Percentiles rank a stretch among this genome's conserved stretches.
phyloP scores from a whole-genome alignment of 2,797 vertebrate species.

The Aratinga solstitialis region DNA sequence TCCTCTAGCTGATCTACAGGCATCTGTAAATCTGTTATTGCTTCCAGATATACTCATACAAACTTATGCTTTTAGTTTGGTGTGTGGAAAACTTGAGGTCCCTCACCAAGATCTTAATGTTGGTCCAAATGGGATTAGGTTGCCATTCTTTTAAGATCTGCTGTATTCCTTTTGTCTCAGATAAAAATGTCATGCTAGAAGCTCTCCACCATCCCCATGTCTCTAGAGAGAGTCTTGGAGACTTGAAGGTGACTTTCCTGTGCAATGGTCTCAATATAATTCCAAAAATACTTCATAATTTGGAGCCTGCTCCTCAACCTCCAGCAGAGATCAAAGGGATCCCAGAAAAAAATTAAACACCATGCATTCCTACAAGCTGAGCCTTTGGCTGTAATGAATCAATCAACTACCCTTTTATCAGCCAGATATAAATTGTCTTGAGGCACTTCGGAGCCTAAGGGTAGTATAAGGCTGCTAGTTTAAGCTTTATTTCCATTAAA shows the following conservation, averaged over 20 bases:
- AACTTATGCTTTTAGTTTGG: not conserved
- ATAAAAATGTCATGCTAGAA: not conserved
- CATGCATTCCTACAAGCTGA: slow-evolving; percentile 30
- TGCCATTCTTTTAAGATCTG: not conserved
- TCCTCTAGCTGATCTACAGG: not conserved
- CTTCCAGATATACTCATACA: not conserved
- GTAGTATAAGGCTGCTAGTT: not conserved
- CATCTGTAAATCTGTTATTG: not conserved
- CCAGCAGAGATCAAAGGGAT: slow-evolving; percentile 43
- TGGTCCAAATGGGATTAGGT: not conserved
- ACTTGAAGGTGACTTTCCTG: slow-evolving; percentile 42
- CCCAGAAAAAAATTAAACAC: slow-evolving; percentile 9
- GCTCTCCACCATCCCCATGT: not conserved
- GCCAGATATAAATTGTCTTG: slow-evolving; percentile 19
- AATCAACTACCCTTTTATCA: slow-evolving; percentile 42
- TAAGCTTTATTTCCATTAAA: slow-evolving; percentile 3
- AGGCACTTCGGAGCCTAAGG: not conserved
- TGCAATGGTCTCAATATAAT: slow-evolving; percentile 14
- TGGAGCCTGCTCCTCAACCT: slow-evolving; percentile 37
- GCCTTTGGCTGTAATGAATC: slow-evolving; percentile 46
- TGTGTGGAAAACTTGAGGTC: not conserved
- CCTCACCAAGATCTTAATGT: not conserved
- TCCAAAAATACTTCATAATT: slow-evolving; percentile 53
- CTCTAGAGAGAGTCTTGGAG: not conserved
- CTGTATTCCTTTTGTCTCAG: not conserved